A percentile compares a stretch with the other conserved stretches of the same genome.
phyloP scores from a whole-genome alignment of 1,140 invertebrate genomes.

The Drosophila pectinifera region DNA sequence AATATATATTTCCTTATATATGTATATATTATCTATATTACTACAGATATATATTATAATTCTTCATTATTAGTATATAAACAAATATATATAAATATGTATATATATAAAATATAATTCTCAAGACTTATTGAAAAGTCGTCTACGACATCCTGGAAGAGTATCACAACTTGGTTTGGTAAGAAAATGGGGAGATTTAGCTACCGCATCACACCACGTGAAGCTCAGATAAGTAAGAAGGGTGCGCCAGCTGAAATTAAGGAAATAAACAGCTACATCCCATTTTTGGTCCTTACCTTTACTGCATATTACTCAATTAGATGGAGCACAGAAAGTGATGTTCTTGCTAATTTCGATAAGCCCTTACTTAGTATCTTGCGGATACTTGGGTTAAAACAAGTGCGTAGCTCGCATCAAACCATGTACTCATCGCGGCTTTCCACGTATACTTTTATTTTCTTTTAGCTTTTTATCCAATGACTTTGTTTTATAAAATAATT shows the following conservation, averaged over 20 bases:
- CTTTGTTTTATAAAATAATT: too few relatives aligned
- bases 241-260: conserved; percentile 15
- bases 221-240: conserved; percentile 37
- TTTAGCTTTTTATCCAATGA: too few relatives aligned
- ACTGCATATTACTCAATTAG: conserved; percentile 17
- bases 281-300: conserved; percentile 8
- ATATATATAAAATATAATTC: too few relatives aligned
- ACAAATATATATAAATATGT: too few relatives aligned
- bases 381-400: not conserved
- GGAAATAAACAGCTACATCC: conserved; percentile 9
- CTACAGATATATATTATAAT: too few relatives aligned
- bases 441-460: too few relatives aligned
- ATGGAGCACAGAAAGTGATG: not conserved
- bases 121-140: not conserved
- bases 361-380: too few relatives aligned
- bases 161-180: conserved; percentile 9
- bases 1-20: too few relatives aligned
- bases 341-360: conserved; percentile 1
- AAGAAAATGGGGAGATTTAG: conserved; percentile 43
- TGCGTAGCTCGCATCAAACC: not conserved
- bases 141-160: not conserved
- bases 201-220: conserved; percentile 58
- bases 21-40: too few relatives aligned
- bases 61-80: too few relatives aligned
- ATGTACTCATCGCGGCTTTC: too few relatives aligned